Base-by-base conservation (phyloP, 2,113 vertebrate genomes). In the Euleptes europaea region DNA sequence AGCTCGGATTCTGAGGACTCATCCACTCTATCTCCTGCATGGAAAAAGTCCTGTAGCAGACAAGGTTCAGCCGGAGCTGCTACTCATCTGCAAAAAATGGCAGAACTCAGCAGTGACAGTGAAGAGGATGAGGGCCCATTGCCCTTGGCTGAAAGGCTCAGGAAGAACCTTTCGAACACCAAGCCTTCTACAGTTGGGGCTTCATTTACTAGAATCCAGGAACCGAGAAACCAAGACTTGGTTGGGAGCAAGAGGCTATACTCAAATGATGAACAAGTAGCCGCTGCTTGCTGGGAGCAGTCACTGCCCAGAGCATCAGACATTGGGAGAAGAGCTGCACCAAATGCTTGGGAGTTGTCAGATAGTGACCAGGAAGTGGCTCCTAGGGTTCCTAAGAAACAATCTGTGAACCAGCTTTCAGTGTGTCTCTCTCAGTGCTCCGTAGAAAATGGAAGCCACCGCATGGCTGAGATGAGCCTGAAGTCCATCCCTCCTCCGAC, bases 81-180 rank as follows among this genome's bases (percentile, higher is more conserved):
- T 60, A 14, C 73, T 26, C n/a, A 14, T 1, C 49, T 74, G 51
- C 40, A 65, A 15, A 80, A 82, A 0, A 88, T 92, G 0, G 83
- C 88, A 76, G 90, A 92, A 88, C 88, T 96, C 65, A 97, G 96
- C 94, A 97, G 97, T 17, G 97, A 91, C 21, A 96, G 96, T 33
- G 97, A 96, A 17, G 93, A 95, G 14, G 96, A 94, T 14, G 96
- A 96, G 2, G 72, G 66, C 3, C 73, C 92, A 28, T 73, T 95
- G 71, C 96, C 97, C 28, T 90, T 98, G 76, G 80, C 92, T 2
- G 89, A 96, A 72, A 95, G 97, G 81, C 92, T 98, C 10, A 86
- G 94, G 65, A 92, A 91, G 69, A 97, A 88, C 76, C 91, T 92
- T 60, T 74, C 51, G 44, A 72, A 14, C 23, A 35, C 71, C 23